A percentile compares a stretch with the other conserved stretches of the same genome.
Evolutionary conservation across 2,888 invertebrate genomes (phyloP).

Genomic region (Mythimna albipuncta): DNA sequence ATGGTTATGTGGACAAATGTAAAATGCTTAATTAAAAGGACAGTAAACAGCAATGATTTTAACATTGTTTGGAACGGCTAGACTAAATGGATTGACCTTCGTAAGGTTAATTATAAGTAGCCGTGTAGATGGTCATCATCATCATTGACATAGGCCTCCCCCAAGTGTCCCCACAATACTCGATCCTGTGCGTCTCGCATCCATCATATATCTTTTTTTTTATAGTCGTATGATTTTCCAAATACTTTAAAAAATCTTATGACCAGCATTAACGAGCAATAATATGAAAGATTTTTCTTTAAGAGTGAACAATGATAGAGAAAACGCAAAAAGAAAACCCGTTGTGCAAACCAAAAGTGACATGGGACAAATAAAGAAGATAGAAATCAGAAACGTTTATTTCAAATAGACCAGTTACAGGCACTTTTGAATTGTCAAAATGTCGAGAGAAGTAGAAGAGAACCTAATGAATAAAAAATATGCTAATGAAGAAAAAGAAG

Average conservation of each 20-base stretch:
- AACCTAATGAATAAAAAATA: background rate
- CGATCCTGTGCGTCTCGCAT: no score
- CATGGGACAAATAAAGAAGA: background rate
- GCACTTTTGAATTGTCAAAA: no score
- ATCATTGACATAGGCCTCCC: no score
- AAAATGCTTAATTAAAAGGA: conserved; percentile 15
- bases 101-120: no score
- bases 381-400: no score
- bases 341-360: background rate
- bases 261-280: background rate
- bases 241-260: background rate
- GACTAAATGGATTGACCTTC: background rate
- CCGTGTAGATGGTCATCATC: no score
- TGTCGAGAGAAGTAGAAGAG: no score
- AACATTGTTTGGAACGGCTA: background rate
- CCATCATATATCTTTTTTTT: no score
- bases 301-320: background rate
- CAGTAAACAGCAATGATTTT: conserved; percentile 4
- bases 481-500: background rate
- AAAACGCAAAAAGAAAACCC: background rate
- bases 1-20: conserved; percentile 15
- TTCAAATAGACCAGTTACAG: no score
- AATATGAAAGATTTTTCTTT: background rate
- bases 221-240: no score
- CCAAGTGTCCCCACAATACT: no score